Base-by-base conservation (phyloP, 2,888 invertebrate genomes). In the Lordiphosa andalusiaca region DNA sequence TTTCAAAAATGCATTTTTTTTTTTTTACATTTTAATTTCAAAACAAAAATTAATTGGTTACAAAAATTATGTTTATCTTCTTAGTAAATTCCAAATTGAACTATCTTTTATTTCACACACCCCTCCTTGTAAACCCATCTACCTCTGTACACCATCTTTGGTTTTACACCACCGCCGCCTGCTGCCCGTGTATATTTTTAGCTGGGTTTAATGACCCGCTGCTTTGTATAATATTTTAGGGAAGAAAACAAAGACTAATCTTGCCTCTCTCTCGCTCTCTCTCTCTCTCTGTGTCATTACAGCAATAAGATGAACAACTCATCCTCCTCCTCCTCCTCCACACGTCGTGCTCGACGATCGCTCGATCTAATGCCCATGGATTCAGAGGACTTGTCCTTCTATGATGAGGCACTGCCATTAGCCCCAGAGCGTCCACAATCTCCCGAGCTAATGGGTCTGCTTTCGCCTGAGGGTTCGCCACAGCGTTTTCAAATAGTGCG, bases 391-490 rank as follows among this genome's bases (percentile, higher is more conserved):
- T 66, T 89, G 33, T 89, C 90, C 44, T 89, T 90, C 54, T 90
- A 88, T 61, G 85, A 86, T 48, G 87, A 87, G 50, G 85, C 86
- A 35, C 64, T 65, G 64, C 52, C 56, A 1, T 10, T 55, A 53
- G 67, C 68, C 19, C 73, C 70, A 53, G 57, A 80, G 55, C 63
- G 77, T 41, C 64, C 71, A 7, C 73, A 74, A 56, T 86, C 83
- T 51, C 86, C 86, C 12, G 85, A 82, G 44, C 71, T 87, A 30
- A 72, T 87, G 69, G 85, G 86, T 12, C 68, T 89, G 21, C 76
- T 89, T 6, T 89, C 89, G 21, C 88, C 88, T 0, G 89, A 88
- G 68, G 86, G 88, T 7, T 88, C 89, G 53, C 89, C 90, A 0
- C 87, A 86, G 62, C 86, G 86, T 39, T 89, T 89, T 49, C 80